Base-by-base conservation (phyloP, 2,113 vertebrate genomes). In the Archilochus colubris region DNA sequence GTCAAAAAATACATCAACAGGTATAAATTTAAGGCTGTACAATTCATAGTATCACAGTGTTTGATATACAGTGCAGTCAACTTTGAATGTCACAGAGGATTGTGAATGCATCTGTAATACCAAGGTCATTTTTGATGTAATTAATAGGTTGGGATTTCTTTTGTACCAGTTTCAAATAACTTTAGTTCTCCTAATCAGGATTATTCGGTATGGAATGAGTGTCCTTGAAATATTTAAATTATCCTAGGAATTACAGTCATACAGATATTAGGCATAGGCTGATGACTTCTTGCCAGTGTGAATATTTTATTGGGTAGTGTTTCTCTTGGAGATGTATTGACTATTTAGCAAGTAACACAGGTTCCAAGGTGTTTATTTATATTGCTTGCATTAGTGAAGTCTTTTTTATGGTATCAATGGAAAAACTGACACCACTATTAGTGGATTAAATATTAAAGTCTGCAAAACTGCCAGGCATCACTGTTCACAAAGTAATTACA, bases 161-260 rank as follows among this genome's bases (percentile, higher is more conserved):
- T 93, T 74, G 28, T 88, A 89, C 18, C 16, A 40, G 28, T 86
- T 92, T 80, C 70, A 87, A 70, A 36, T 80, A 88, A 67, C 31
- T 77, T 82, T 43, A 69, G 48, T 88, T 91, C 38, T 74, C 7
- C 36, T 91, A 87, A 85, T 92, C 51, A 84, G 66, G n/a, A 21
- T 92, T 91, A 91, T 73, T 94, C 30, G 33, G 25, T 54, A 27
- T 67, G 36, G 46, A 85, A 48, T 55, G 20, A 4, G 3, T 76
- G 58, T 58, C 91, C 86, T 91, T 91, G 61, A 90, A 91, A 72
- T 86, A 81, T 73, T 58, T 31, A 93, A 91, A 96, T 93, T 75
- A 58, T 31, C 24, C 15, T 28, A 21, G 46, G 22, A 61, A 92
- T 86, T 63, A 73, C 8, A 67, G 21, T 19, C 23, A 58, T 51